Conservation (phyloP, 2,888 invertebrate species). For the Antitype chi region DNA sequence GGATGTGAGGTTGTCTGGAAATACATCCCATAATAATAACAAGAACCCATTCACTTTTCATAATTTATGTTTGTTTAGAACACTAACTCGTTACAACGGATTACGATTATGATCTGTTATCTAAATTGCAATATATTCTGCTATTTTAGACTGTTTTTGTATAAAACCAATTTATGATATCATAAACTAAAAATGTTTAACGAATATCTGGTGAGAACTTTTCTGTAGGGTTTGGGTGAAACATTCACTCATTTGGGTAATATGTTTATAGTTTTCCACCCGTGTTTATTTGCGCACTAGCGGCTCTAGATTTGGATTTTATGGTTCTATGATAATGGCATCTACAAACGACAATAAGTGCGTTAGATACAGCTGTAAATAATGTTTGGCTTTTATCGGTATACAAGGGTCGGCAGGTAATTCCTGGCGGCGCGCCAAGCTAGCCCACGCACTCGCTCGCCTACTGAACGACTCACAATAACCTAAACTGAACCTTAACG, state of each 20-base stretch:
- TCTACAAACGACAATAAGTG: conserved; percentile 79
- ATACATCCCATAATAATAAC: conserved; percentile 45
- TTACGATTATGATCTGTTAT: conserved; percentile 57
- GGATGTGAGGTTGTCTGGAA: conserved; percentile 43
- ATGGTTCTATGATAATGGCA: conserved; percentile 71
- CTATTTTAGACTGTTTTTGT: conserved; percentile 46
- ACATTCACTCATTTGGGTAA: conserved; percentile 31
- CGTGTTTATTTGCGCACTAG: conserved; percentile 66
- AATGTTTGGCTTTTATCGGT: conserved; percentile 87
- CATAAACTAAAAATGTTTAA: conserved; percentile 41
- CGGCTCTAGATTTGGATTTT: conserved; percentile 60
- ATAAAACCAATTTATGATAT: conserved; percentile 42
- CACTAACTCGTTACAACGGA: conserved; percentile 32
- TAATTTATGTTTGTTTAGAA: conserved; percentile 60
- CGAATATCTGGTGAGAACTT: conserved; percentile 32
- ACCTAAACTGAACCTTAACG: conserved; percentile 69
- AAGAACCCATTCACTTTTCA: conserved; percentile 36
- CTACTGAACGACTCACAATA: conserved; percentile 68
- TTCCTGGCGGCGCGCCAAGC: conserved; percentile 83
- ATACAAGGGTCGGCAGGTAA: conserved; percentile 89
- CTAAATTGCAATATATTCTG: conserved; percentile 47
- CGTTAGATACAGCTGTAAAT: conserved; percentile 83
- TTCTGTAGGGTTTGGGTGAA: conserved; percentile 26
- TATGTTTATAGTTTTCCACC: conserved; percentile 47
- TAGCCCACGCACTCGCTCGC: conserved; percentile 83